Base-by-base conservation (phyloP, 2,888 invertebrate genomes). In the Drosophila barbarae region DNA sequence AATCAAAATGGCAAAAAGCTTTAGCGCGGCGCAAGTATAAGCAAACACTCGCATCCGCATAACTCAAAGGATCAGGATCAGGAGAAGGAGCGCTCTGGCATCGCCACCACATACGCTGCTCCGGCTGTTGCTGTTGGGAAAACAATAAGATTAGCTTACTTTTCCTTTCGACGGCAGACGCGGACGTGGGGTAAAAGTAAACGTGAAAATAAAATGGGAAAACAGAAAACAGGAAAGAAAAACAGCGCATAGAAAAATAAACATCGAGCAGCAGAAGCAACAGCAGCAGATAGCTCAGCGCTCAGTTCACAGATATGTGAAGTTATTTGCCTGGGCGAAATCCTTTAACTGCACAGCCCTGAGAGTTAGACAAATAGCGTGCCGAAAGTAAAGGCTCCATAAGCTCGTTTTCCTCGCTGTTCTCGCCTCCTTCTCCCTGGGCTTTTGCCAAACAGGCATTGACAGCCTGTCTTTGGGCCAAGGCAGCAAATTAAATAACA, bases 81-180 rank as follows among this genome's bases (percentile, higher is more conserved):
- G 81, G 66, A 63, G 39, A 9, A 15, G 36, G 36, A 36, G 36
- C 28, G 36, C 28, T 30, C 6, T 12, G 12, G 12, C 39, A 13
- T n/a, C 15, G 28, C 9, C 39, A 53, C 38, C 39, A 53, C 38
- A 54, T 44, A 38, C 52, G 47, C 32, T 41, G 47, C 57, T 56
- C n/a, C 53, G 47, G 32, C 53, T 38, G 44, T 21, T 46, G 64
- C 46, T 77, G 73, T 76, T 82, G 78, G 66, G 78, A 74, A 84
- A 82, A 85, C 84, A 85, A 81, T 85, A 77, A 81, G 81, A 81
- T 81, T 81, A 81, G 81, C 85, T 84, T 77, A 77, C 81, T 85
- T 79, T 77, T 76, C 74, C 67, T 61, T 70, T 71, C 63, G 63
- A 65, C 64, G 44, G 66, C 46, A 13, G 32, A 15, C 47, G 55